Evolutionary conservation across 2,113 vertebrate species (phyloP).

Genomic region (Bufo bufo): DNA sequence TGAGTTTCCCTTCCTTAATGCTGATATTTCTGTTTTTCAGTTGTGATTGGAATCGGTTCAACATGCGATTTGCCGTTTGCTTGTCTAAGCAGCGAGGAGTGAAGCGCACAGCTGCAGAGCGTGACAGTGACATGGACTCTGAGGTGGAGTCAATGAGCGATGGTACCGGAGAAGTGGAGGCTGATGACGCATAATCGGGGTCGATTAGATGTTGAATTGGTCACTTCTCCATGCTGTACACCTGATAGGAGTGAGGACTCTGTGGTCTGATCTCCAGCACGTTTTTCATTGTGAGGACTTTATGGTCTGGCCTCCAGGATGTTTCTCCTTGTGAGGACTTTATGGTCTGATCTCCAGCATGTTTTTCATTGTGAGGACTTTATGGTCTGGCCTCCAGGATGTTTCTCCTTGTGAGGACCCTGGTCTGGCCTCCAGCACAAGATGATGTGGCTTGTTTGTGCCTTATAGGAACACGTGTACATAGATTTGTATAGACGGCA

Average conservation of each 20-base stretch:
- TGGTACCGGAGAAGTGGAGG: background rate
- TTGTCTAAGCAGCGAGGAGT: slow-evolving; percentile 83
- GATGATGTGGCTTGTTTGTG: too few species aligned
- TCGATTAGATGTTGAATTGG: background rate
- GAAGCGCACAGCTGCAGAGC: slow-evolving; percentile 73
- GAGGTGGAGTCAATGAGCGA: background rate
- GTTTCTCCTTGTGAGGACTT: too few species aligned
- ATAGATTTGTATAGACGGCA: too few species aligned
- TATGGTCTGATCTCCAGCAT: too few species aligned
- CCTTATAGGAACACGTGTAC: too few species aligned
- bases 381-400: too few species aligned
- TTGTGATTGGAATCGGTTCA: slow-evolving; percentile 94
- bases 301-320: too few species aligned
- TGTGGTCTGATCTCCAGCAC: background rate
- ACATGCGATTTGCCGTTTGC: slow-evolving; percentile 80
- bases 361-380: too few species aligned
- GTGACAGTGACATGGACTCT: background rate
- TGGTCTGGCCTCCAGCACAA: too few species aligned
- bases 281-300: too few species aligned
- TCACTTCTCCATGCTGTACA: too few species aligned
- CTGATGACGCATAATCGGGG: background rate
- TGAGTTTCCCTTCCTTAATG: background rate
- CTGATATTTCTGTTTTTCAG: slow-evolving; percentile 65
- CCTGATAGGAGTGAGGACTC: background rate
- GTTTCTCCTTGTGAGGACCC: too few species aligned